Evolutionary conservation across 2,888 invertebrate species (phyloP).

Genomic region (Octodonta nipae): DNA sequence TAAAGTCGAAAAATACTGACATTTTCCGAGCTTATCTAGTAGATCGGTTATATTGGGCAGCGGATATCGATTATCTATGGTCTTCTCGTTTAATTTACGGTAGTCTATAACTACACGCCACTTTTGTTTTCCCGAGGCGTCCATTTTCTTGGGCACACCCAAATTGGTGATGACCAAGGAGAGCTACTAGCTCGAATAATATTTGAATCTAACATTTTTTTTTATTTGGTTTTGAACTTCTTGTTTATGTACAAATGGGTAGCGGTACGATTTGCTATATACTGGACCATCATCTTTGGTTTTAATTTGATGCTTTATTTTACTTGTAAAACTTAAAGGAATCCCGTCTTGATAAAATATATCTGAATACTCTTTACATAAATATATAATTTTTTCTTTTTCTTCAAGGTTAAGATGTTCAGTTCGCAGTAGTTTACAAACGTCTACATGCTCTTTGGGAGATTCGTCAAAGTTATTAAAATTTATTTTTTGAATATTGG

Average conservation of each 20-base stretch:
- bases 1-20: too few species aligned
- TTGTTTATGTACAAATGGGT: background rate
- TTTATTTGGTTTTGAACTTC: background rate
- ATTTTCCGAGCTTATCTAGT: too few species aligned
- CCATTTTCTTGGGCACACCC: conserved; percentile 10
- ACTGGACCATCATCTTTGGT: conserved; percentile 7
- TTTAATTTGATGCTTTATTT: conserved; percentile 9
- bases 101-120: too few species aligned
- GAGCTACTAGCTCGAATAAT: conserved; percentile 6
- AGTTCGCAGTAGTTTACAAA: conserved; percentile 3
- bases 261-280: background rate
- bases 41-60: too few species aligned
- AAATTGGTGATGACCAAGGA: too few species aligned
- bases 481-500: background rate
- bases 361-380: conserved; percentile 4
- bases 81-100: too few species aligned
- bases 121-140: too few species aligned
- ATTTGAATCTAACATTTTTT: conserved; percentile 1
- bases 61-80: too few species aligned
- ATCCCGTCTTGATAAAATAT: conserved; percentile 6
- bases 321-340: conserved; percentile 6
- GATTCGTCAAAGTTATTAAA: conserved; percentile 1
- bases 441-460: background rate
- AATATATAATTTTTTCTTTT: conserved; percentile 2
- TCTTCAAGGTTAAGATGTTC: conserved; percentile 6